Evolutionary conservation across 2,888 invertebrate species (phyloP).

Genomic region (Hanleya hanleyi): DNA sequence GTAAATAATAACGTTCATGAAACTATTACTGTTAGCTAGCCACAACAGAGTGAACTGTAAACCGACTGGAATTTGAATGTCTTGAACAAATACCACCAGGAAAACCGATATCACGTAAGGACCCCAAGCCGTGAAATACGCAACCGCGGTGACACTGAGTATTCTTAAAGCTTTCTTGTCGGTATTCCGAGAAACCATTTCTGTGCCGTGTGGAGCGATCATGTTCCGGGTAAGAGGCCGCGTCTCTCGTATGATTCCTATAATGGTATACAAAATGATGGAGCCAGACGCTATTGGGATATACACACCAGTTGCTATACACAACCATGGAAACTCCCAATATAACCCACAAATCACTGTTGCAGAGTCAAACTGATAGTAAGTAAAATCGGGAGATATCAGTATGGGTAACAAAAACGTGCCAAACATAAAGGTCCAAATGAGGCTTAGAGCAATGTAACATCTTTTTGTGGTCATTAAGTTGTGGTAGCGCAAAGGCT

Average conservation of each 20-base stretch:
- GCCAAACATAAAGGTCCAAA: constrained; percentile 31
- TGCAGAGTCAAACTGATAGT: constrained; percentile 28
- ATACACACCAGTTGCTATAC: constrained; percentile 36
- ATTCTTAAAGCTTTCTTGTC: constrained; percentile 34
- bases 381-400: constrained; percentile 29
- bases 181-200: neutral
- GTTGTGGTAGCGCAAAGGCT: constrained; percentile 39
- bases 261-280: constrained; percentile 36
- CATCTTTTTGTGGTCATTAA: constrained; percentile 23
- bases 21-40: constrained; percentile 48
- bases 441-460: constrained; percentile 16
- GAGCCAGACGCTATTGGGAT: constrained; percentile 41
- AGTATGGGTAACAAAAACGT: constrained; percentile 40
- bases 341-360: constrained; percentile 41
- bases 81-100: constrained; percentile 24
- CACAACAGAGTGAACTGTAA: constrained; percentile 37
- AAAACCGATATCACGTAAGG: constrained; percentile 43
- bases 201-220: neutral
- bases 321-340: constrained; percentile 39
- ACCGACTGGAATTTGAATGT: constrained; percentile 18
- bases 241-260: constrained; percentile 21
- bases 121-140: constrained; percentile 48
- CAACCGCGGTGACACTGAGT: constrained; percentile 34
- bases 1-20: constrained; percentile 48
- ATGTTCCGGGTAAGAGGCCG: neutral